These are phyloP conservation scores for Crenuchus spilurus DNA, from an alignment of 2,797 vertebrate species.

Conservation along the genomic window DNA sequence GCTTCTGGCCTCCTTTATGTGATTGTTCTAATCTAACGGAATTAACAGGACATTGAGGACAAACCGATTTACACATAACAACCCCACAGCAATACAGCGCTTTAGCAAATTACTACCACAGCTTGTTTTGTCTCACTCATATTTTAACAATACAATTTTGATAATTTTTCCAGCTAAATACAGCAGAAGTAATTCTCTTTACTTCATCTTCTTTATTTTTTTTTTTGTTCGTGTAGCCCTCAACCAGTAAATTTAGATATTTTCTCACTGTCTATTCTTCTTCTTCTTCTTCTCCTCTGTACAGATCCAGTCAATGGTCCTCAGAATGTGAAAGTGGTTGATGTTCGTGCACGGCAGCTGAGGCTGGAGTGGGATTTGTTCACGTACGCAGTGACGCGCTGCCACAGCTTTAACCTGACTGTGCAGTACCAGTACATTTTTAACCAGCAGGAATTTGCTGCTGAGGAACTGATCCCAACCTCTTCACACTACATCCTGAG, in stretches of 20 bases:
- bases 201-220: too few species aligned
- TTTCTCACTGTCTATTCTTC: background rate
- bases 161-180: too few species aligned
- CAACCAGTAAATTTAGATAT: too few species aligned
- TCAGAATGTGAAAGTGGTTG: slow-evolving; percentile 92
- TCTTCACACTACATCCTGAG: slow-evolving; percentile 93
- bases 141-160: too few species aligned
- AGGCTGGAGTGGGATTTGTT: slow-evolving; percentile 97
- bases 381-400: slow-evolving; percentile 92
- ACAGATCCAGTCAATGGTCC: slow-evolving; percentile 94
- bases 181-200: too few species aligned
- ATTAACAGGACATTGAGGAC: slow-evolving; percentile 23
- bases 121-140: slow-evolving; percentile 16
- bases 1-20: slow-evolving; percentile 26
- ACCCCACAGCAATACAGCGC: background rate
- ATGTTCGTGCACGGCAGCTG: slow-evolving; percentile 92
- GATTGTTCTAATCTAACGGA: slow-evolving; percentile 41
- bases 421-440: slow-evolving; percentile 95
- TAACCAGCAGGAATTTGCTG: slow-evolving; percentile 91
- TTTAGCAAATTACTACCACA: slow-evolving; percentile 10
- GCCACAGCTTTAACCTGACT: slow-evolving; percentile 97
- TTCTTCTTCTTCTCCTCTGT: background rate
- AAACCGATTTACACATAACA: slow-evolving; percentile 21
- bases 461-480: slow-evolving; percentile 91
- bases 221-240: too few species aligned